Base-by-base conservation (phyloP, 2,113 vertebrate genomes). In the Poicephalus meyeri region DNA sequence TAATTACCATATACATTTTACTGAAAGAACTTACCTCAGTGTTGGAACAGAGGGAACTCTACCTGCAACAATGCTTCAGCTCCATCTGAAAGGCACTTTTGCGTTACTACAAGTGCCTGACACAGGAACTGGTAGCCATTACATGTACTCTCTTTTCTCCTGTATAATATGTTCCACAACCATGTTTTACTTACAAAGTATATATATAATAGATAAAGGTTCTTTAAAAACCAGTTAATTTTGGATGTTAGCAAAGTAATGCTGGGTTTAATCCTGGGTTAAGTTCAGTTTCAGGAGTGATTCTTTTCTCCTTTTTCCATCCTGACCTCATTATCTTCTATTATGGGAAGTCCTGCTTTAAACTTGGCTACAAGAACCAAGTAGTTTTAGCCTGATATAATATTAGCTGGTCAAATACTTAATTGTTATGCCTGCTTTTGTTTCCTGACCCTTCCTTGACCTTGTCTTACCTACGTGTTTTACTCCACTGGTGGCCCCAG, bases 401-500 rank as follows among this genome's bases (percentile, higher is more conserved):
- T 37, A 81, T 94, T 95, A 88, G 63, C 63, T 91, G 80, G 20
- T 86, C 86, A 89, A 92, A 72, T 77, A 92, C 53, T 68, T 53
- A 35, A 23, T 18, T 88, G 63, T 73, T 92, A 86, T 83, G 95
- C 25, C 52, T 88, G 56, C 14, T 94, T 97, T 95, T 86, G 64
- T 92, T 96, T 74, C 58, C 85, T 96, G 91, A 96, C 95, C 97
- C 44, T 92, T 95, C 42, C 47, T 93, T 97, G 97, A 98, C 97
- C 94, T 96, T 89, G 50, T 93, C 88, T 85, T 95, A 84, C 92
- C 80, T 95, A 97, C 97, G 89, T 88, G 71, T 91, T 97, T 95
- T 87, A 74, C 86, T 86, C 74, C 81, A 88, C 49, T 82, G 9
- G 23, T 97, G 93, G 85, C 95, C 89, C 47, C 71, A 92, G 91